Percentiles rank a stretch among this genome's conserved stretches.
Evolutionary conservation across 2,888 invertebrate genomes (phyloP).

Genomic region (Adela reaumurella): DNA sequence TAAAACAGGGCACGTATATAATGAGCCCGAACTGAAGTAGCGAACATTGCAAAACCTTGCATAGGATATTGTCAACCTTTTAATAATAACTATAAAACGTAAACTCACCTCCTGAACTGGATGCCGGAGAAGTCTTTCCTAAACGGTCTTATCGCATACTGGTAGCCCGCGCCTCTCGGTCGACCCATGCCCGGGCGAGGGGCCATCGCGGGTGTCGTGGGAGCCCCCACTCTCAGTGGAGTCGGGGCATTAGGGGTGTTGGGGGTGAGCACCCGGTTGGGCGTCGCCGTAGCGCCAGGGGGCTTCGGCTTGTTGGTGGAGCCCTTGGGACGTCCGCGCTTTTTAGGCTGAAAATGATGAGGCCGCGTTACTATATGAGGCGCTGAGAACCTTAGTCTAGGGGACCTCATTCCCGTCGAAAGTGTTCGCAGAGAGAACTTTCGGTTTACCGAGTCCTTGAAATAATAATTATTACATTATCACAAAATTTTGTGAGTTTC

Average conservation of each 20-base stretch:
- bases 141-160: conserved; percentile 43
- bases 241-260: conserved; percentile 8
- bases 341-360: conserved; percentile 30
- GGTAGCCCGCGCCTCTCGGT: conserved; percentile 36
- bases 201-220: conserved; percentile 11
- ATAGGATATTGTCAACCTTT: no score
- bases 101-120: conserved; percentile 41
- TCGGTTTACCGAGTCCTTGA: no score
- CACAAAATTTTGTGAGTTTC: no score
- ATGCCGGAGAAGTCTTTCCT: conserved; percentile 51
- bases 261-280: conserved; percentile 8
- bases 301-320: conserved; percentile 48
- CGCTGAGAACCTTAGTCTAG: neutral
- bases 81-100: no score
- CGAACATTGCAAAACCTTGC: no score
- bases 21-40: neutral
- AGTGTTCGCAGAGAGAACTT: no score
- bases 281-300: conserved; percentile 17
- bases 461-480: no score
- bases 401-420: neutral
- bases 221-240: conserved; percentile 5
- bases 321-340: conserved; percentile 49
- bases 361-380: neutral
- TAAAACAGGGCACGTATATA: neutral
- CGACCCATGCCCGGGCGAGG: conserved; percentile 19